Conservation (phyloP, 2,113 vertebrate species). For the Delphinus delphis region DNA sequence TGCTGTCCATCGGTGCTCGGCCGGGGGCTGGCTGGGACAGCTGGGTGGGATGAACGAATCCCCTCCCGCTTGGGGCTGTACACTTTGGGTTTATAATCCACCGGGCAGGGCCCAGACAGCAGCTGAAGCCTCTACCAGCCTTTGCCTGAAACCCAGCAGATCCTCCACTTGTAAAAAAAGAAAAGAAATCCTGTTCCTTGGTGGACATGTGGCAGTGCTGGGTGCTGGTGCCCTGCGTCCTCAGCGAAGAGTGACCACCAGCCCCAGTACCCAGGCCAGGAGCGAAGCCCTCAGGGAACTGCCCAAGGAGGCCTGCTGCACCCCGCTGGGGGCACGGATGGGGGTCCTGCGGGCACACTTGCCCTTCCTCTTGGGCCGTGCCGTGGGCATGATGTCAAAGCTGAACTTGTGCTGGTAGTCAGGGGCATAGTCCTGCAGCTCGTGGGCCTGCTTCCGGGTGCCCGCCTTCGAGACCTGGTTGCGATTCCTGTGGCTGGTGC, state of each 20-base stretch:
- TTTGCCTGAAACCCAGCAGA: conserved; percentile 79
- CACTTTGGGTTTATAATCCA: conserved; percentile 79
- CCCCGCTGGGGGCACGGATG: conserved; percentile 91
- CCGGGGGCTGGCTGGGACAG: conserved; percentile 74
- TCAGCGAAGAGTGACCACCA: conserved; percentile 87
- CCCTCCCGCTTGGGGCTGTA: conserved; percentile 64
- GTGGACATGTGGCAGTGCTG: conserved; percentile 83
- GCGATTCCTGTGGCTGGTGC: conserved; percentile 87
- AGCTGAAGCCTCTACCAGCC: conserved; percentile 71
- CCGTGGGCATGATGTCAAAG: conserved; percentile 83
- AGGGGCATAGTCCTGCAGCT: conserved; percentile 88
- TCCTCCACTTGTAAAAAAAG: conserved; percentile 80
- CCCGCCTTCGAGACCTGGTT: conserved; percentile 83
- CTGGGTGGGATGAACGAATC: conserved; percentile 71
- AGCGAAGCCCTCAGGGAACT: conserved; percentile 77
- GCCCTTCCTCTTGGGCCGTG: conserved; percentile 83
- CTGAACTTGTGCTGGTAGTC: conserved; percentile 86
- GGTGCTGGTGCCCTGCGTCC: conserved; percentile 54
- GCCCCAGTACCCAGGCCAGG: conserved; percentile 84
- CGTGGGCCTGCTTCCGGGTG: conserved; percentile 84
- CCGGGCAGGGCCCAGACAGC: conserved; percentile 72
- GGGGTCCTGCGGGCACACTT: conserved; percentile 89
- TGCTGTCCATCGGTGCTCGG: conserved; percentile 74
- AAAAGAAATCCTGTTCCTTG: conserved; percentile 86
- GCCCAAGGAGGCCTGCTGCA: conserved; percentile 89